Evolutionary conservation across 2,888 invertebrate species (phyloP), one percentile per base, ranked within the genome.

Genomic region (Leucania comma): DNA sequence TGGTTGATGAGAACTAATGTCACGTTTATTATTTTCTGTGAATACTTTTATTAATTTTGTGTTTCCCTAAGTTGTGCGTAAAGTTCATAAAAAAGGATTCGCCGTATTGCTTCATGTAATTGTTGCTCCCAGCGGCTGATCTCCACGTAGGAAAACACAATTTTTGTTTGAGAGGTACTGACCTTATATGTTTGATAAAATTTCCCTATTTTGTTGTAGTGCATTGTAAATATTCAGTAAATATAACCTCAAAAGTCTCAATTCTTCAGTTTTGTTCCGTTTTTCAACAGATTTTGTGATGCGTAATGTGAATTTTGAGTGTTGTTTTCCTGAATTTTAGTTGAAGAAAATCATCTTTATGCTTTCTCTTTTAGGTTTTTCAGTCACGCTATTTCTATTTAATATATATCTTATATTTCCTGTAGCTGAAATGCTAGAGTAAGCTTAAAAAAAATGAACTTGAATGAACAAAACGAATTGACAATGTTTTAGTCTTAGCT

Each of bases 1-100:
- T 83, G 58, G 57, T 77, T 75, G 72, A 75, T 54, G 58, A 66
- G 72, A 78, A 78, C 65, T 76, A 78, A 70, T 72, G 85, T 84
- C 83, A 85, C 76, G 73, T 78, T 76, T 72, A 81, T 66, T 75
- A 68, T 70, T 80, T 77, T 82, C 54, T 46, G 12, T 65, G 58
- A 61, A 29, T 59, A 26, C n/a, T 20, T 29, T 26, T 26, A 48
- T 24, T 67, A 57, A 29, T 46, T 51, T 60, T n/a, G 1, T 58
- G 35, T 17, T 62, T 10, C 17, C 53, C 0, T 57, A 26, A 57
- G 24, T 69, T 68, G 42, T 65, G 62, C 26, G 14, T 46, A 38
- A 60, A 68, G 57, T 81, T 54, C 42, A 8, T 17, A 48, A 64
- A 54, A 59, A n/a, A 35, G 46, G 9, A 26, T 2, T 20, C 48